phyloP scores from a whole-genome alignment of 2,888 invertebrate species.

The Endomychus coccineus region DNA sequence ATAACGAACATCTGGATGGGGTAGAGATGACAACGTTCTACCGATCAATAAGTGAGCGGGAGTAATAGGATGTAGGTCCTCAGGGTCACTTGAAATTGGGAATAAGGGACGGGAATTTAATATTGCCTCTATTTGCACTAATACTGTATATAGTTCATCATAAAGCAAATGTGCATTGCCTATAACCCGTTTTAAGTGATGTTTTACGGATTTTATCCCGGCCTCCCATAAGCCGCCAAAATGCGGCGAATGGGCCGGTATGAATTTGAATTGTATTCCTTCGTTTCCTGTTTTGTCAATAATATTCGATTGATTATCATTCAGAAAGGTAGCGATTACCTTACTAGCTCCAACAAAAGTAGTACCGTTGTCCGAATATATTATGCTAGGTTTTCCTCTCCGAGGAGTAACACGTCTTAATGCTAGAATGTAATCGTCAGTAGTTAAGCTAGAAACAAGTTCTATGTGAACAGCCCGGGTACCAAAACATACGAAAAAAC shows the following conservation, averaged over 20 bases:
- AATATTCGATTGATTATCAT: slow-evolving; percentile 2
- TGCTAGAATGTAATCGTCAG: slow-evolving; percentile 24
- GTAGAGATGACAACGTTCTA: slow-evolving; percentile 19
- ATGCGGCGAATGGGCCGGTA: slow-evolving; percentile 28
- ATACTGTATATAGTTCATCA: slow-evolving; percentile 31
- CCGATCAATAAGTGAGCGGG: slow-evolving; percentile 32
- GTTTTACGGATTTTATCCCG: slow-evolving; percentile 31
- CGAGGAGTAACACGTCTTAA: slow-evolving; percentile 24
- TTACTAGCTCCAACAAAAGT: slow-evolving; percentile 23
- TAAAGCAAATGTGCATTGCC: slow-evolving; percentile 25
- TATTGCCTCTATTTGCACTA: slow-evolving; percentile 31
- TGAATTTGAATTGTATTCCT: slow-evolving; percentile 28
- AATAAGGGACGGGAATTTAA: slow-evolving; percentile 33
- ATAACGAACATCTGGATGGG: slow-evolving; percentile 18
- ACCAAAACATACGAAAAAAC: slow-evolving; percentile 25
- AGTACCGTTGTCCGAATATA: slow-evolving; percentile 27
- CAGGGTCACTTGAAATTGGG: slow-evolving; percentile 27
- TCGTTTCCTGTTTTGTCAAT: slow-evolving; percentile 4
- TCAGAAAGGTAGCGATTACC: slow-evolving; percentile 15
- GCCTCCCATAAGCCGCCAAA: slow-evolving; percentile 37
- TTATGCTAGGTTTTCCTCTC: slow-evolving; percentile 21
- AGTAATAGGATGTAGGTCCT: slow-evolving; percentile 25
- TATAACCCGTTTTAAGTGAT: slow-evolving; percentile 27
- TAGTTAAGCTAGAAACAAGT: slow-evolving; percentile 23
- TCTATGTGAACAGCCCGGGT: slow-evolving; percentile 28